A percentile compares a stretch with the other conserved stretches of the same genome.
Evolutionary conservation across 2,113 vertebrate species (phyloP).

Genomic region (Callipepla squamata): DNA sequence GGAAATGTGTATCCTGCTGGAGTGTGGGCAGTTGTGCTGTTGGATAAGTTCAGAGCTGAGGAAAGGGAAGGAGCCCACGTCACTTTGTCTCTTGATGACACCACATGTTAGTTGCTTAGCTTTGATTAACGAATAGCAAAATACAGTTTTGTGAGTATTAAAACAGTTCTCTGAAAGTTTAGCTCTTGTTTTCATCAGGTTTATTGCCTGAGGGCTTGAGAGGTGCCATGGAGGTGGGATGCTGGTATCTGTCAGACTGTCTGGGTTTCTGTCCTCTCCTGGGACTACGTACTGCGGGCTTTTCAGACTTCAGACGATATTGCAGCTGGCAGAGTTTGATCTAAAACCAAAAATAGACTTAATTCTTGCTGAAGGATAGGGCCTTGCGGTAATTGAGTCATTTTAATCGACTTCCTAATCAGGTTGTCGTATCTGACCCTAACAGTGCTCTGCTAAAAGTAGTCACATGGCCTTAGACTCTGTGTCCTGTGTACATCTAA

Average conservation of each 20-base stretch:
- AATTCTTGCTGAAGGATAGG: background rate
- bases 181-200: background rate
- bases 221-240: background rate
- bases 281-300: background rate
- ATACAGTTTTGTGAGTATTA: background rate
- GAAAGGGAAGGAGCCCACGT: background rate
- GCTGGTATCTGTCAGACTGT: background rate
- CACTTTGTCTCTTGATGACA: background rate
- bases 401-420: background rate
- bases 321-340: background rate
- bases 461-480: background rate
- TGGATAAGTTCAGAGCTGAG: background rate
- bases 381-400: background rate
- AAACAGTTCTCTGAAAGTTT: background rate
- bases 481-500: background rate
- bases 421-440: accelerated
- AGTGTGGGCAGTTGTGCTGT: background rate
- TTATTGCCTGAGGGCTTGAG: background rate
- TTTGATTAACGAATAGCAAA: background rate
- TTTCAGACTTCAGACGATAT: background rate
- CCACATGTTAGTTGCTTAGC: background rate
- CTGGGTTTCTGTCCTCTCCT: background rate
- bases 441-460: background rate
- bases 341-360: background rate
- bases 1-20: background rate